Conservation (phyloP, 1,140 invertebrate genomes). For the Eciton burchellii region DNA sequence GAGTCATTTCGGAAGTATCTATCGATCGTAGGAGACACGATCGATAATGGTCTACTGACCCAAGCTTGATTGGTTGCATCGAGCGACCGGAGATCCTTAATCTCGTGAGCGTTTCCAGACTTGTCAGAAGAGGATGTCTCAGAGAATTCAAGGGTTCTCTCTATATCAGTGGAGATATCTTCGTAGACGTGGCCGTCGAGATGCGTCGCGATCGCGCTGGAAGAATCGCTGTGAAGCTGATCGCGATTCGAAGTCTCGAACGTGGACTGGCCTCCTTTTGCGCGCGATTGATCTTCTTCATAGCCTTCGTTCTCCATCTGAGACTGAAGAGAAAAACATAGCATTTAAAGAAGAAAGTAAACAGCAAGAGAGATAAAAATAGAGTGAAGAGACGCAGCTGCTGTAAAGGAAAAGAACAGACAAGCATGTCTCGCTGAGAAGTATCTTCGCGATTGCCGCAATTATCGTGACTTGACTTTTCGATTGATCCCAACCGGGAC, state of each 20-base stretch:
- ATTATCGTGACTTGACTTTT: conserved; percentile 84
- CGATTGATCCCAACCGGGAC: conserved; percentile 80
- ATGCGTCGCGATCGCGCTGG: neutral
- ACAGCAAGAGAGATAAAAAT: conserved; percentile 18
- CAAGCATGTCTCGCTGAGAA: conserved; percentile 73
- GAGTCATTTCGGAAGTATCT: conserved; percentile 74
- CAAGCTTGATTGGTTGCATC: conserved; percentile 13
- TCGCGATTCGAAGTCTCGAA: neutral
- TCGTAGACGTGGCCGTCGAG: conserved; percentile 81
- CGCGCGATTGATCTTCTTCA: conserved; percentile 77
- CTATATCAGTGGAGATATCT: conserved; percentile 73
- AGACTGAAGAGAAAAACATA: conserved; percentile 19
- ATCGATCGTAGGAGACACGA: neutral
- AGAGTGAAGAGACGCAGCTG: neutral
- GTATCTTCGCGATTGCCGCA: conserved; percentile 82
- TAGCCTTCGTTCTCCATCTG: conserved; percentile 84
- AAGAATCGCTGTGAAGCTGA: neutral
- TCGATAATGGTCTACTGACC: neutral
- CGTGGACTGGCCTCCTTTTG: conserved; percentile 8
- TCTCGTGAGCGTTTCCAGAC: neutral
- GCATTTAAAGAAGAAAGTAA: neutral
- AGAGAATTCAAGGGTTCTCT: neutral
- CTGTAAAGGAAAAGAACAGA: conserved; percentile 32
- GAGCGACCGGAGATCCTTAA: neutral
- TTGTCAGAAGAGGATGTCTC: neutral